Evolutionary conservation across 2,888 invertebrate species (phyloP).

Genomic region (Nomada hirtipes): DNA sequence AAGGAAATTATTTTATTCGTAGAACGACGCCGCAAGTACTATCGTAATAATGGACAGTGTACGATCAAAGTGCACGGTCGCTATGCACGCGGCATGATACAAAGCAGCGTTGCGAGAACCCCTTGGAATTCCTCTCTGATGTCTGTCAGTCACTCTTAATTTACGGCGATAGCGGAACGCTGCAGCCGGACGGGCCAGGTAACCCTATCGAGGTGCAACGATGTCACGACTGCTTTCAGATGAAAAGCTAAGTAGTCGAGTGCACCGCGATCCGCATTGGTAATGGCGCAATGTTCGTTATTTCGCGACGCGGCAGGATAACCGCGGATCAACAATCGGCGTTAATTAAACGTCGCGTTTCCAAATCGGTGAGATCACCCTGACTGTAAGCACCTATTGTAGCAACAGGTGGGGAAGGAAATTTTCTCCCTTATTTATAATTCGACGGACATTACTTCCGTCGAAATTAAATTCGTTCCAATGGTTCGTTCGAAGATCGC

Average conservation of each 20-base stretch:
- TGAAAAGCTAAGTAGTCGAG: conserved; percentile 49
- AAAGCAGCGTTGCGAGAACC: conserved; percentile 68
- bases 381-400: neutral
- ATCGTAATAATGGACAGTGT: conserved; percentile 69
- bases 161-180: conserved; percentile 70
- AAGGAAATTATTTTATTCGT: conserved; percentile 67
- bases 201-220: conserved; percentile 65
- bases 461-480: neutral
- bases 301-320: neutral
- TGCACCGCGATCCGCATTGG: neutral
- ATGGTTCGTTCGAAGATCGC: neutral
- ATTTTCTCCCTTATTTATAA: no score
- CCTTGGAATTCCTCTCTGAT: conserved; percentile 72
- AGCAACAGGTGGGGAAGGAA: neutral
- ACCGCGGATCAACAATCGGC: conserved; percentile 15
- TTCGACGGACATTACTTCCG: no score
- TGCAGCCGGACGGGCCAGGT: conserved; percentile 59
- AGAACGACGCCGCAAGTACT: conserved; percentile 64
- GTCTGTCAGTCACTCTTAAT: conserved; percentile 73
- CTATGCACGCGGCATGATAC: conserved; percentile 61
- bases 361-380: neutral
- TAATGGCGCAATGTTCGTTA: conserved; percentile 6
- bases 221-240: conserved; percentile 56
- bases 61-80: conserved; percentile 62
- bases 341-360: conserved; percentile 30